phyloP scores from a whole-genome alignment of 2,113 vertebrate species.

The Hystrix cristata region DNA sequence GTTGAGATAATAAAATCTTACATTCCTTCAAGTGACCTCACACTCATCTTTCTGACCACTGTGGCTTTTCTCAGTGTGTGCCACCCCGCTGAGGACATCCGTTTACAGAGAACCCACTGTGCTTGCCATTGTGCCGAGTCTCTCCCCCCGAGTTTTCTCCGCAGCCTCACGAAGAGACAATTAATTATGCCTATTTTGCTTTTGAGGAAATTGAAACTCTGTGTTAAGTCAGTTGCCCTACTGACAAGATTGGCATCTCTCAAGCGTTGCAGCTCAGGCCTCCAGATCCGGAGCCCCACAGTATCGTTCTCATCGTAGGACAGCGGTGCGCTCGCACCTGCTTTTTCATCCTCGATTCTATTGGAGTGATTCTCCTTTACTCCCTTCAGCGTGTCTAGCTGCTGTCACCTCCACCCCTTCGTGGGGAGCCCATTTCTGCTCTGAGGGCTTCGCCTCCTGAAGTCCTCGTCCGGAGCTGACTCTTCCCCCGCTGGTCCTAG shows the following conservation, averaged over 20 bases:
- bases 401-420: not conserved
- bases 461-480: not conserved
- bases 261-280: not conserved
- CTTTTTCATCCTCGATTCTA: not conserved
- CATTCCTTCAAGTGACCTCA: not conserved
- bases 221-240: not conserved
- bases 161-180: not conserved
- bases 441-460: not conserved
- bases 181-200: not conserved
- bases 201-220: not conserved
- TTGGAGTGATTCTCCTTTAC: not conserved
- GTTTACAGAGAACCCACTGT: not conserved
- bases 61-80: not conserved
- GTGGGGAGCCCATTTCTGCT: not conserved
- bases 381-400: not conserved
- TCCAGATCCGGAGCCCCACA: not conserved
- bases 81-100: no score
- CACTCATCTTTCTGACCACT: not conserved
- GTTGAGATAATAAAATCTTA: not conserved
- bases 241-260: not conserved
- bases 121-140: not conserved
- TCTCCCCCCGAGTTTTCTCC: not conserved
- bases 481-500: not conserved
- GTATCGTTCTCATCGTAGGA: not conserved
- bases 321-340: not conserved